Base-by-base conservation (phyloP, 2,113 vertebrate species). In the Chascanopsetta lugubris region DNA sequence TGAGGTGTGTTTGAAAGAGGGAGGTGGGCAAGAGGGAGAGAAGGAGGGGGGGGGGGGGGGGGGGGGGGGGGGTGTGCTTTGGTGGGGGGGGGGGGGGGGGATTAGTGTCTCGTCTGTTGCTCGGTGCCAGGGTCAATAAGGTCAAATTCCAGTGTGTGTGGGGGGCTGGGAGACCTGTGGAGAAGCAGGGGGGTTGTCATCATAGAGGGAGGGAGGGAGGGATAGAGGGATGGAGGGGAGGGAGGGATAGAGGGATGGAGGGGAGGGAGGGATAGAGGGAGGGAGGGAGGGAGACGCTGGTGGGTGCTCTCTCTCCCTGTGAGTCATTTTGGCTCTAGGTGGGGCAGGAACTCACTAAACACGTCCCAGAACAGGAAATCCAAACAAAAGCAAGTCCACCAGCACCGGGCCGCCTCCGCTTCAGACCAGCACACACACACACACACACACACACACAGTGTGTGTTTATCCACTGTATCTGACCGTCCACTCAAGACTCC, bases 281-380 rank as follows among this genome's bases (percentile, higher is more conserved):
- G n/a, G n/a, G n/a, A n/a, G n/a, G 55, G 26, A 15, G n/a, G 50
- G 57, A 61, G 78, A 69, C 15, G 24, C 61, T 79, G n/a, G 29
- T 65, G 76, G 79, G 38, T 80, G 75, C 46, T 76, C 75, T 79
- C 67, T 83, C 46, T 76, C 75, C 77, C 67, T 83, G 69, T 32
- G 34, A 29, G 25, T 71, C 67, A 53, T 82, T 40, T 84, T 80
- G 66, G 69, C 68, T 76, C 45, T 61, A 85, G 86, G 87, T 79
- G 87, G 77, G 81, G 88, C 82, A 89, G 87, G 85, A 89, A 89
- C 77, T 82, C 25, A 2, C 76, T 72, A 87, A 89, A 90, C 69
- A 75, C 72, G 83, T 77, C 67, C 60, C 80, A 69, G 79, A 75
- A 79, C 66, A 82, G 85, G 87, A 93, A 92, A 85, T 78, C 75